phyloP scores from a whole-genome alignment of 1,140 invertebrate genomes.

The Zaprionus vittiger region DNA sequence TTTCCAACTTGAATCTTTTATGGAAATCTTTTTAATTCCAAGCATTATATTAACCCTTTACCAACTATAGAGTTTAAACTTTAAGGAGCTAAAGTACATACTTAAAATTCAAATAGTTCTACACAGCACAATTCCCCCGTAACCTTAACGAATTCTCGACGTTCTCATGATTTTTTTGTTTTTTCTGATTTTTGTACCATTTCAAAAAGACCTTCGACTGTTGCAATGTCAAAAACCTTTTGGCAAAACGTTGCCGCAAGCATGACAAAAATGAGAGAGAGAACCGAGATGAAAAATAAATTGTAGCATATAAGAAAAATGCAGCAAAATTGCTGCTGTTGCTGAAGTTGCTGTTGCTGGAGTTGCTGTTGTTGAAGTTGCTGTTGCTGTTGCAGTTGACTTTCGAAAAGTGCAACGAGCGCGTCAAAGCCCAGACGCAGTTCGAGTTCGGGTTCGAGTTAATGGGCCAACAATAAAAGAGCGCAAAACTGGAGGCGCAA shows the following conservation, averaged over 20 bases:
- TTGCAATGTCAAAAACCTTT: slow-evolving; percentile 64
- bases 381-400: slow-evolving; percentile 25
- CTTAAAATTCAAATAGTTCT: slow-evolving; percentile 1
- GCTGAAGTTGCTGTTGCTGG: neutral
- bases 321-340: slow-evolving; percentile 48
- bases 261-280: slow-evolving; percentile 48
- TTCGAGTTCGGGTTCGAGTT: slow-evolving; percentile 46
- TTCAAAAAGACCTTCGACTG: slow-evolving; percentile 58
- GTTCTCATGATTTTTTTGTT: neutral
- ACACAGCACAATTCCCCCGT: slow-evolving; percentile 6
- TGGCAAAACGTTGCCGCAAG: slow-evolving; percentile 33
- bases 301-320: slow-evolving; percentile 59
- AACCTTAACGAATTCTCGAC: slow-evolving; percentile 4
- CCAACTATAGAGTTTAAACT: neutral
- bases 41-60: neutral
- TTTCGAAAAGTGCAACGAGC: slow-evolving; percentile 48
- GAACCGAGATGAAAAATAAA: slow-evolving; percentile 36
- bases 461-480: slow-evolving; percentile 65
- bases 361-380: neutral
- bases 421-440: slow-evolving; percentile 34
- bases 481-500: slow-evolving; percentile 43
- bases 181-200: slow-evolving; percentile 17
- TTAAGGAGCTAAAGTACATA: neutral
- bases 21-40: neutral
- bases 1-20: neutral